These are phyloP conservation scores for Odontesthes bonariensis DNA, from an alignment of 2,113 vertebrate genomes.

Conservation along the genomic window DNA sequence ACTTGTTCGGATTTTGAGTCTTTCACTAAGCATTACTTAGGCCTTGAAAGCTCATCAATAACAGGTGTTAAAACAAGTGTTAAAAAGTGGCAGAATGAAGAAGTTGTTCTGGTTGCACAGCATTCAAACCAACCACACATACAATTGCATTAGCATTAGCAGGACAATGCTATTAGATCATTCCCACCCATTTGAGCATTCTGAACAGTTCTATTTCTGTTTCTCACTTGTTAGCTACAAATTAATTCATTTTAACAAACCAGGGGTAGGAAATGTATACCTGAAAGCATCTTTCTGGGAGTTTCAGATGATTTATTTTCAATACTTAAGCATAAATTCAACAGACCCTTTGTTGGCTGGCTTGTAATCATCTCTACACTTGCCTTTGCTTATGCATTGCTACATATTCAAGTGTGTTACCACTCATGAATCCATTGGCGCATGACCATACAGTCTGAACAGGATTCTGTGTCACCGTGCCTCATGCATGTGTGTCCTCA, in stretches of 20 bases:
- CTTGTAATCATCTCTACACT: background rate
- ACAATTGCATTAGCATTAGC: background rate
- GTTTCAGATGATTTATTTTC: background rate
- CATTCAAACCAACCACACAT: background rate
- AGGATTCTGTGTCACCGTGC: background rate
- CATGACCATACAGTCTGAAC: background rate
- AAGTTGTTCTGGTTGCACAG: too few species aligned
- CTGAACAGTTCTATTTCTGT: background rate
- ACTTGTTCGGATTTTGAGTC: too few species aligned
- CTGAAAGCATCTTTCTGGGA: background rate
- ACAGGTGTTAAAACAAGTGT: too few species aligned
- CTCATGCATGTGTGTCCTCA: conserved; percentile 8
- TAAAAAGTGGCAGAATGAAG: too few species aligned
- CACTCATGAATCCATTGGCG: background rate
- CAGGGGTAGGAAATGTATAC: background rate
- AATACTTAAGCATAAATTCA: too few species aligned
- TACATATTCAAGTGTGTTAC: background rate
- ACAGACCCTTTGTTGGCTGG: background rate
- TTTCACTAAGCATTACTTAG: too few species aligned
- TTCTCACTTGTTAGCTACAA: background rate
- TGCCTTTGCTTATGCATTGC: background rate
- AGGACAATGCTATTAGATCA: too few species aligned
- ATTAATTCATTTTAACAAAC: background rate
- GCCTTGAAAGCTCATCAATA: background rate
- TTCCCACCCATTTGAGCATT: background rate